These are phyloP conservation scores for Helostoma temminkii DNA, from an alignment of 2,797 vertebrate genomes.

Conservation along the genomic window DNA sequence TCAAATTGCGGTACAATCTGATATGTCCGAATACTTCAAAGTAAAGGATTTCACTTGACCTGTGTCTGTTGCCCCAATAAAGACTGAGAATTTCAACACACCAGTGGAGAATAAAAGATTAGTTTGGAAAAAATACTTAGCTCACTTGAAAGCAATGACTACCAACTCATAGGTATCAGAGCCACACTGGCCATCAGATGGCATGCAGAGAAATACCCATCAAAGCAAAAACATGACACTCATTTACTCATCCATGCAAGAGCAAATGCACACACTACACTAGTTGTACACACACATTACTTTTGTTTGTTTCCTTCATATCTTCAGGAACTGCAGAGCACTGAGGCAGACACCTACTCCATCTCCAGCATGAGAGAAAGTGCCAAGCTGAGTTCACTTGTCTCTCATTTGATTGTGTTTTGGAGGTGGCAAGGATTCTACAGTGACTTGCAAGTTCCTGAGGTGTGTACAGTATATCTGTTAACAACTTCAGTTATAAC, in stretches of 20 bases:
- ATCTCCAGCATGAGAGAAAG: slow-evolving; percentile 39
- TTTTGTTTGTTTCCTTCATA: slow-evolving; percentile 38
- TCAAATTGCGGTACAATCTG: no score
- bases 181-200: slow-evolving; percentile 17
- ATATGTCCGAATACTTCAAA: no score
- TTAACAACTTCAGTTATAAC: neutral
- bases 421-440: neutral
- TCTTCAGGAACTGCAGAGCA: slow-evolving; percentile 38
- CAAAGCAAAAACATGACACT: slow-evolving; percentile 46
- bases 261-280: slow-evolving; percentile 24
- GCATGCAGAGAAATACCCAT: slow-evolving; percentile 55
- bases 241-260: slow-evolving; percentile 42
- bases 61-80: slow-evolving; percentile 53
- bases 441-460: slow-evolving; percentile 17
- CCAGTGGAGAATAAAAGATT: slow-evolving; percentile 22
- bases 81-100: slow-evolving; percentile 23
- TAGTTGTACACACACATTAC: slow-evolving; percentile 13
- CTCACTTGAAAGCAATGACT: slow-evolving; percentile 57
- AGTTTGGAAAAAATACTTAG: slow-evolving; percentile 29
- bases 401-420: slow-evolving; percentile 34
- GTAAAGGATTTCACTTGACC: slow-evolving; percentile 50
- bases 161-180: slow-evolving; percentile 54
- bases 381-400: slow-evolving; percentile 34
- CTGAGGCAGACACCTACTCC: slow-evolving; percentile 24
- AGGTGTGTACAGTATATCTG: neutral